A percentile compares a stretch with the other conserved stretches of the same genome.
Evolutionary conservation across 2,888 invertebrate species (phyloP).

Genomic region (Prosapia bicincta): DNA sequence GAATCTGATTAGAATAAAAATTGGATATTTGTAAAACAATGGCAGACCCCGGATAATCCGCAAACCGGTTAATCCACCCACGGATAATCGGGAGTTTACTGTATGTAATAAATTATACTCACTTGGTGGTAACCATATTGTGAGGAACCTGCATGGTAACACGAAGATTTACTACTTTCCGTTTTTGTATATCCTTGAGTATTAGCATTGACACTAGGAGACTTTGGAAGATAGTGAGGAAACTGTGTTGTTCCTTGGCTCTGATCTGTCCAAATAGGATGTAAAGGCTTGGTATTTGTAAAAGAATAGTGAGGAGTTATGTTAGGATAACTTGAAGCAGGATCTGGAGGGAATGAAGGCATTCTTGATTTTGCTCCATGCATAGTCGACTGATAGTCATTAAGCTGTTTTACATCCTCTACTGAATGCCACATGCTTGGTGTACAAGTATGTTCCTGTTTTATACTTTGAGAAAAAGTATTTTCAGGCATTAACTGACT

Average conservation of each 20-base stretch:
- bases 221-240: slow-evolving; percentile 46
- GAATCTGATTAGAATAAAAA: too few species aligned
- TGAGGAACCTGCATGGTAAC: slow-evolving; percentile 3
- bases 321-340: not conserved
- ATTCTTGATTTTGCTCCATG: not conserved
- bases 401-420: slow-evolving; percentile 45
- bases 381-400: slow-evolving; percentile 42
- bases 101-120: not conserved
- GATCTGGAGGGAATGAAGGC: not conserved
- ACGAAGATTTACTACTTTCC: not conserved
- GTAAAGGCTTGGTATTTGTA: slow-evolving; percentile 2
- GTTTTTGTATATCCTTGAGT: not conserved
- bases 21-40: too few species aligned
- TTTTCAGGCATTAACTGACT: not conserved
- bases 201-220: slow-evolving; percentile 36
- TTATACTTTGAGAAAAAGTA: not conserved
- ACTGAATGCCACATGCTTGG: slow-evolving; percentile 18
- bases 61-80: too few species aligned
- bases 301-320: not conserved
- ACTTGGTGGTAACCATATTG: slow-evolving; percentile 28
- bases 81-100: too few species aligned
- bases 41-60: too few species aligned
- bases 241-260: not conserved
- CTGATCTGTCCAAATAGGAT: not conserved
- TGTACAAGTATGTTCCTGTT: not conserved